phyloP scores from a whole-genome alignment of 1,140 invertebrate species.

The Samia ricini region DNA sequence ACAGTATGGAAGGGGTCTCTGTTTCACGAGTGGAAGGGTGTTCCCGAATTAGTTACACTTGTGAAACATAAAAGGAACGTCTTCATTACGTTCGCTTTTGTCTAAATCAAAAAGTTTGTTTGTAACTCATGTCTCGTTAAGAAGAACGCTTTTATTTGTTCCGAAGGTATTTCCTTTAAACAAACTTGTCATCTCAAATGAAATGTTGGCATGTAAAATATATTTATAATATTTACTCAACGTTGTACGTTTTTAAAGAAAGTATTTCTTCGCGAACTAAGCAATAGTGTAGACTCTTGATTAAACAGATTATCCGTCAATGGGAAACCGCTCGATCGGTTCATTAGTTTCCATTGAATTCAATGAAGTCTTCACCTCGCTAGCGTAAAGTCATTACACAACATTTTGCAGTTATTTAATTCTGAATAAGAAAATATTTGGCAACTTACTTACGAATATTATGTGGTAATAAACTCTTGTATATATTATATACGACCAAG shows the following conservation, averaged over 20 bases:
- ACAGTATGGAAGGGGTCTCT: not conserved
- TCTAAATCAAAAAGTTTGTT: conserved; percentile 1
- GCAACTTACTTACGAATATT: too few species aligned
- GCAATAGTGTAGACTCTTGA: not conserved
- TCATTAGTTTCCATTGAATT: not conserved
- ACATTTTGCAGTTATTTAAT: too few species aligned
- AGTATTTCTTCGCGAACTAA: not conserved
- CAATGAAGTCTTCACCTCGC: not conserved
- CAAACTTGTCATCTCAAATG: not conserved
- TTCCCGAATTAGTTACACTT: not conserved
- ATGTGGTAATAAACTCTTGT: too few species aligned
- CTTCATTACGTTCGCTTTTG: conserved; percentile 1
- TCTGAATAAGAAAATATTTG: too few species aligned
- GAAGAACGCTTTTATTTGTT: not conserved
- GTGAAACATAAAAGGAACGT: not conserved
- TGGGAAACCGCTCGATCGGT: not conserved
- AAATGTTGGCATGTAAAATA: not conserved
- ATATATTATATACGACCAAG: too few species aligned
- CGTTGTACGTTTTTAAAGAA: not conserved
- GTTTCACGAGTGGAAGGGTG: not conserved
- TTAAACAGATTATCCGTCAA: not conserved
- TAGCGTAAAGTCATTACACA: too few species aligned
- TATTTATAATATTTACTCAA: not conserved
- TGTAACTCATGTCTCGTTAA: not conserved
- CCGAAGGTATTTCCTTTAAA: not conserved